phyloP scores from a whole-genome alignment of 1,140 invertebrate species.

The Zaprionus vittiger region DNA sequence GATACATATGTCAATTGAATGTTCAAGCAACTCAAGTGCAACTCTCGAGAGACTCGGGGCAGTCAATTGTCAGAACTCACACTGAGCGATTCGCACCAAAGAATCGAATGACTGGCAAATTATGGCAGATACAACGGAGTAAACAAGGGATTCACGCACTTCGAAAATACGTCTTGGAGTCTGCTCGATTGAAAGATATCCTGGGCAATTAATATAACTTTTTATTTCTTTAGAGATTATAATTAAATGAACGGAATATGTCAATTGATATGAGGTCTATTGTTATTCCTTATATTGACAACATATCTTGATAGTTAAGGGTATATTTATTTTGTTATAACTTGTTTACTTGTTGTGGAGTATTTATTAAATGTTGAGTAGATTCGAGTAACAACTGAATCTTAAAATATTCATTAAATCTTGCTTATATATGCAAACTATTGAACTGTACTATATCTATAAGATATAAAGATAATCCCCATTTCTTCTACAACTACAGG shows the following conservation, averaged over 20 bases:
- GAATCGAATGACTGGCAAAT: conserved; percentile 44
- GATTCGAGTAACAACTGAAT: not conserved
- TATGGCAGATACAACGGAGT: conserved; percentile 12
- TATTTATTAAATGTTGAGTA: not conserved
- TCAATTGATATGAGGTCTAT: too few species aligned
- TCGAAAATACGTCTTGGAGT: not conserved
- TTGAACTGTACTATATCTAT: not conserved
- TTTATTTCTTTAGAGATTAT: too few species aligned
- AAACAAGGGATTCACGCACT: conserved; percentile 9
- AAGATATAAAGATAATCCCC: not conserved
- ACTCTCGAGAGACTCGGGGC: conserved; percentile 14
- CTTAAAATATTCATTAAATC: not conserved
- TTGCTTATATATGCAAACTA: not conserved
- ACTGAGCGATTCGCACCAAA: conserved; percentile 14
- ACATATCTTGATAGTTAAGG: too few species aligned
- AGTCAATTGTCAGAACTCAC: conserved; percentile 29
- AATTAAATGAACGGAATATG: too few species aligned
- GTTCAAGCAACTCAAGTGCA: conserved; percentile 46
- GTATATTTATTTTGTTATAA: too few species aligned
- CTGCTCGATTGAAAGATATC: not conserved
- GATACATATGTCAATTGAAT: conserved; percentile 47
- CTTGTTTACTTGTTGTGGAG: not conserved
- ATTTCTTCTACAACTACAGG: not conserved
- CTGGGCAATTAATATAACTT: not conserved
- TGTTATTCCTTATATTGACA: too few species aligned